These are phyloP conservation scores for Pollenia angustigena DNA, from an alignment of 2,888 invertebrate species.

Conservation along the genomic window DNA sequence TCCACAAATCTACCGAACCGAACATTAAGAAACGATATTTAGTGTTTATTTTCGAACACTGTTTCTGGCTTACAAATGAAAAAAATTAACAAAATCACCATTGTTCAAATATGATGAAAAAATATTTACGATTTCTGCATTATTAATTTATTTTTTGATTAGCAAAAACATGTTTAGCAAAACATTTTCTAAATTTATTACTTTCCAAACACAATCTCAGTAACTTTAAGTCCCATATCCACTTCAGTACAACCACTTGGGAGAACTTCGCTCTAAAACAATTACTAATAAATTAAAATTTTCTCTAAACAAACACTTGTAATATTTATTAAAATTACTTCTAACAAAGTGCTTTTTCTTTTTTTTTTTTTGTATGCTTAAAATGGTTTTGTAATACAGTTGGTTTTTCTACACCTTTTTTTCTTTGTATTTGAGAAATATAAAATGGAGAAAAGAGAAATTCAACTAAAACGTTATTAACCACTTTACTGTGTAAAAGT, in stretches of 20 bases:
- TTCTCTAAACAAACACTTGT: not conserved
- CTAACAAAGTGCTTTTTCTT: constrained; percentile 21
- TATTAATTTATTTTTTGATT: too few species aligned
- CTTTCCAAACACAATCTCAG: too few species aligned
- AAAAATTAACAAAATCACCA: too few species aligned
- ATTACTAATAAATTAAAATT: not conserved
- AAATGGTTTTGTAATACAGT: not conserved
- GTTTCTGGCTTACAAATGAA: too few species aligned
- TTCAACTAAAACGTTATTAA: constrained; percentile 44
- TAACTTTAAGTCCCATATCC: too few species aligned
- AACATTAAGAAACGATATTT: too few species aligned
- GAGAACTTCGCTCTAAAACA: not conserved
- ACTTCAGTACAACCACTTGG: not conserved
- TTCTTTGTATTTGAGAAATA: not conserved
- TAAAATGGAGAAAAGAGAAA: not conserved
- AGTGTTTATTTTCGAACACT: too few species aligned
- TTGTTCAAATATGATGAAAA: too few species aligned
- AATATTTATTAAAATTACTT: constrained; percentile 28
- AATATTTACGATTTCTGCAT: too few species aligned
- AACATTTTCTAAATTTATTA: too few species aligned
- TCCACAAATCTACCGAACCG: too few species aligned
- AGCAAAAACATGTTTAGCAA: too few species aligned
- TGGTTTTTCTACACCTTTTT: constrained; percentile 18
- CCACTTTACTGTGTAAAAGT: constrained; percentile 39
- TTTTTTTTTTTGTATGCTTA: not conserved